Base-by-base conservation (phyloP, 2,113 vertebrate genomes). In the human (Homo sapiens) region DNA sequence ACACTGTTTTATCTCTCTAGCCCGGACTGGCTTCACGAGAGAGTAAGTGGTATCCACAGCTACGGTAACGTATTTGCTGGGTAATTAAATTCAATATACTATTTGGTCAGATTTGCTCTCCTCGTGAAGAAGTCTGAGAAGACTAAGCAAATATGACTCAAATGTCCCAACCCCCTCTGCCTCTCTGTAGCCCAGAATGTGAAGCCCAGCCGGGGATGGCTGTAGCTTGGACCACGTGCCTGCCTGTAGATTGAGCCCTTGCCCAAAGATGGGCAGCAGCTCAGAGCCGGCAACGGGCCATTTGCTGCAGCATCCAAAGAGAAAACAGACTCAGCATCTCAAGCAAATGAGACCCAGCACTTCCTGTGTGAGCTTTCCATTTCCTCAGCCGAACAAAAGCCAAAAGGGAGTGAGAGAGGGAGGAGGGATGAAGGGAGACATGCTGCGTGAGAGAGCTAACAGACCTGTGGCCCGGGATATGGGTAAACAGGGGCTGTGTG, bases 311-410 rank as follows among this genome's bases (percentile, higher is more conserved):
- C 98, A 98, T 98, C 97, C 98, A 98, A 98, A 98, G 98, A 98
- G 98, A 99, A 99, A 99, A 98, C 98, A 99, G 98, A 98, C 97
- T 98, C 98, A 86, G 85, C 97, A 98, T 97, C 98, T 98, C 97
- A 97, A 98, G 98, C 98, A 98, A 98, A 98, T 98, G 98, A 99
- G 98, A 98, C 97, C 98, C 98, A 98, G 98, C 97, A 98, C 98
- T 99, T 99, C 98, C 98, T 99, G 98, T 98, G 98, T 98, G 98
- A 99, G 98, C 98, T 97, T 98, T 98, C 98, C 98, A 98, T 98
- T 99, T 99, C 98, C 98, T 98, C 98, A 98, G 98, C 98, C 98
- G 98, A 98, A 99, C 93, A 98, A 98, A 98, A 98, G 98, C 98
- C 98, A 98, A 98, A 64, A 98, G 93, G 80, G 96, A 92, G 50